Percentiles rank a stretch among this genome's conserved stretches.
phyloP scores from a whole-genome alignment of 1,140 invertebrate genomes.

The Orchestia grillus region DNA sequence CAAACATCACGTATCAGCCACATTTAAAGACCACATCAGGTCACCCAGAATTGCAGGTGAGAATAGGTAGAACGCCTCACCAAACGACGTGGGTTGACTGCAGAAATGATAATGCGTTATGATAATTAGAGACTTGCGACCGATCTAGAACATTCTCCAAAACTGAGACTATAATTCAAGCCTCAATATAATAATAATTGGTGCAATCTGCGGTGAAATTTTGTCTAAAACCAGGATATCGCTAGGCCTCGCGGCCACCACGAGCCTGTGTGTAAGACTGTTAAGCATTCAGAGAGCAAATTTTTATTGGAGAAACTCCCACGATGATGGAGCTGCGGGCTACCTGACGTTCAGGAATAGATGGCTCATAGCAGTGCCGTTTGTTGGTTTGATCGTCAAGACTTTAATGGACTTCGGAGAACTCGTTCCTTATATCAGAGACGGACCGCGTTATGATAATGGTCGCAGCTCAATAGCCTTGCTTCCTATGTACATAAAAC shows the following conservation, averaged over 20 bases:
- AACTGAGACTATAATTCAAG: background rate
- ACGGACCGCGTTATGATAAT: background rate
- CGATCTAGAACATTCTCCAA: background rate
- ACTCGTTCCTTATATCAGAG: background rate
- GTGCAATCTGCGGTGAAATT: constrained; percentile 19
- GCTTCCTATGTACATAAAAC: background rate
- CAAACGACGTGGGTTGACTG: background rate
- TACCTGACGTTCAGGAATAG: background rate
- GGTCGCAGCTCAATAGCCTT: background rate
- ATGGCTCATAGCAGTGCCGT: background rate
- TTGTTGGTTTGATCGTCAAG: background rate
- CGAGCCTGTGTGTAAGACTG: background rate
- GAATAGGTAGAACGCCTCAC: background rate
- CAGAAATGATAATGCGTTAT: background rate
- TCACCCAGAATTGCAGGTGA: background rate
- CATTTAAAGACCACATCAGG: background rate
- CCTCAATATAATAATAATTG: constrained; percentile 33
- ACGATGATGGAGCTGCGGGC: background rate
- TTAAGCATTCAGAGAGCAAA: background rate
- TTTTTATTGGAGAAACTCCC: background rate
- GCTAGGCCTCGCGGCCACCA: background rate
- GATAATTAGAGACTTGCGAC: constrained; percentile 6
- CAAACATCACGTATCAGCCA: background rate
- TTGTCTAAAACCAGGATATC: constrained; percentile 42
- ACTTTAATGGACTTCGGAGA: background rate